phyloP scores from a whole-genome alignment of 1,140 invertebrate genomes.

The Magallana angulata region DNA sequence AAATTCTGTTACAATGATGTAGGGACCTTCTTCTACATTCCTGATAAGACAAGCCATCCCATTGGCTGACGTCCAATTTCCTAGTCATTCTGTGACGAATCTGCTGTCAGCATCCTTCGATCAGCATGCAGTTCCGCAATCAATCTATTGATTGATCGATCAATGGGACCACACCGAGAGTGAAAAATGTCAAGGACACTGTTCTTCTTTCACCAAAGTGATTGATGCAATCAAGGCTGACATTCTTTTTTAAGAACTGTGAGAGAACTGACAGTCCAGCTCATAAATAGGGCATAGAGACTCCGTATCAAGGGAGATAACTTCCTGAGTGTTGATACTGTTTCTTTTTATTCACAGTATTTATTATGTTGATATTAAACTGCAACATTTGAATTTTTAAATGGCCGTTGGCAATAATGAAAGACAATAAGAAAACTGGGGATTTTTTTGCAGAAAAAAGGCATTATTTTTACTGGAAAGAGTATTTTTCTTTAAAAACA shows the following conservation, averaged over 20 bases:
- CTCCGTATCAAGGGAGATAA: conserved; percentile 1
- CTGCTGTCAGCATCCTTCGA: conserved; percentile 3
- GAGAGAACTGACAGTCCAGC: background rate
- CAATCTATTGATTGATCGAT: background rate
- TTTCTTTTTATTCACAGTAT: too few relatives aligned
- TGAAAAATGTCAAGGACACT: background rate
- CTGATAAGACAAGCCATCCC: conserved; percentile 9
- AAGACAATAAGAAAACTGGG: too few relatives aligned
- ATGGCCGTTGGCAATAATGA: too few relatives aligned
- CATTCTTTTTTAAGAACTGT: background rate
- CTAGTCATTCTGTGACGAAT: conserved; percentile 19
- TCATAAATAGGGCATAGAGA: conserved; percentile 8
- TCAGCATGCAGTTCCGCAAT: background rate
- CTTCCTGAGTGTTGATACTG: background rate
- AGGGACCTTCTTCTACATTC: background rate
- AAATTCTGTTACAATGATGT: background rate
- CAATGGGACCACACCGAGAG: background rate
- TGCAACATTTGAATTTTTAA: too few relatives aligned
- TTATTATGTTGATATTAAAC: too few relatives aligned
- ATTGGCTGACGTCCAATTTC: conserved; percentile 4
- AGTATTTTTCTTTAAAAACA: background rate
- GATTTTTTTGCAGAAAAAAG: background rate
- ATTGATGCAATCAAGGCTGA: background rate
- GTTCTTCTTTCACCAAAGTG: background rate
- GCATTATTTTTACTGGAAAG: background rate